Base-by-base conservation (phyloP, 2,797 vertebrate species). In the Cryptoprocta ferox region DNA sequence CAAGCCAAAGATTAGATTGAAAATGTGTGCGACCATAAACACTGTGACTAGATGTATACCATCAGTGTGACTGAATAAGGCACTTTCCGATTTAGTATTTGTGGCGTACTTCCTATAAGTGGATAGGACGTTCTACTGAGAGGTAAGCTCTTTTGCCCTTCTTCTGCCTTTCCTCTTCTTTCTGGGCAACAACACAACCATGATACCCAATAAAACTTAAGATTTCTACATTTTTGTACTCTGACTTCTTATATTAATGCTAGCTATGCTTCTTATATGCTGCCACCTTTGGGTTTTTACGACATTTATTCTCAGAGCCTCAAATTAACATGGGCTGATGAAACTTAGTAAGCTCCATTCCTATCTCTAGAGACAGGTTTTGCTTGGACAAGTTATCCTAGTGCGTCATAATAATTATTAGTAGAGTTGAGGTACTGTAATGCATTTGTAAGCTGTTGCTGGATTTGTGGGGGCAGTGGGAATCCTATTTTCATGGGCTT, bases 401-500 rank as follows among this genome's bases (percentile, higher is more conserved):
- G 80, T 96, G 88, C 56, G 70, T 73, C 79, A 61, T 66, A 73
- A 53, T 81, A 35, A 63, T 90, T 45, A 89, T 80, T 89, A 82
- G 45, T 39, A 87, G 88, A 95, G 90, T 83, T 39, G 86, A 97
- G 95, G 91, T 84, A 45, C 96, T 21, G 66, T 95, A 91, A 89
- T 78, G 53, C 73, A 71, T 98, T 97, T 24, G 24, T 92, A 89
- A 98, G 94, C 94, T 97, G 71, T 95, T 97, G 94, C 92, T 89
- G 35, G 81, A 39, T 80, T 96, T 95, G 79, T 80, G 90, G 85
- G 84, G 75, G 45, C n/a, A 96, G 30, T 50, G 91, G 70, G 7
- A 28, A 97, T 96, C 92, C 96, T 97, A n/a, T 98, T 97, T 98
- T 92, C 45, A 95, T 92, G 97, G 94, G 30, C 66, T 97, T 97